phyloP scores from a whole-genome alignment of 2,797 vertebrate species.

The Oreochromis mossambicus region DNA sequence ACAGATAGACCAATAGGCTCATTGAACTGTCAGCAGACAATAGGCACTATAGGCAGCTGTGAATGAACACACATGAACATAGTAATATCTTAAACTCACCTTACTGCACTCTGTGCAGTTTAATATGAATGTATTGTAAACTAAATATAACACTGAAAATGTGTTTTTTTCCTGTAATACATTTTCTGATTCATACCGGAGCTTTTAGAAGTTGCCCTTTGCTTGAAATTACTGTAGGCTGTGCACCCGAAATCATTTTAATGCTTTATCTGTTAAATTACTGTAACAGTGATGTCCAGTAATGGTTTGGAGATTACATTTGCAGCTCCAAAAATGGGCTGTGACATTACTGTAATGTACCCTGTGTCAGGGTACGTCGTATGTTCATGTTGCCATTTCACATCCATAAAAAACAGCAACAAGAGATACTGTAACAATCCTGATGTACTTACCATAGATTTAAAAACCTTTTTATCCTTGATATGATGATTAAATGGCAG shows the following conservation, averaged over 20 bases:
- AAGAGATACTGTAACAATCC: neutral
- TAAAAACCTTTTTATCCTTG: neutral
- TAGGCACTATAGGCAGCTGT: conserved; percentile 63
- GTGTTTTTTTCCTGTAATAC: neutral
- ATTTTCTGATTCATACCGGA: conserved; percentile 23
- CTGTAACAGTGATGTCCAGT: neutral
- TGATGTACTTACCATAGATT: neutral
- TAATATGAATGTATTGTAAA: conserved; percentile 47
- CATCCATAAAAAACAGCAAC: neutral
- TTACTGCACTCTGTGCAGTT: conserved; percentile 45
- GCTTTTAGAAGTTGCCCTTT: neutral
- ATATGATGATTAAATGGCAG: conserved; percentile 46
- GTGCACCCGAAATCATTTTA: neutral
- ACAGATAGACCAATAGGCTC: conserved; percentile 5
- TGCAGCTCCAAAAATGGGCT: fast-evolving
- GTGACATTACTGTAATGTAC: neutral
- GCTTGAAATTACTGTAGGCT: neutral
- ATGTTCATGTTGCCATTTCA: conserved; percentile 32
- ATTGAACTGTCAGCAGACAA: neutral
- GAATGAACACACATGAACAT: conserved; percentile 14
- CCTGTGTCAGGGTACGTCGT: neutral
- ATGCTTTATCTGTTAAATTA: neutral
- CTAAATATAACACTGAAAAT: neutral
- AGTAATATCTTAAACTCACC: conserved; percentile 48
- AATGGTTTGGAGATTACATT: fast-evolving